Conservation (phyloP, 2,113 vertebrate species). For the Sakesphorus luctuosus region DNA sequence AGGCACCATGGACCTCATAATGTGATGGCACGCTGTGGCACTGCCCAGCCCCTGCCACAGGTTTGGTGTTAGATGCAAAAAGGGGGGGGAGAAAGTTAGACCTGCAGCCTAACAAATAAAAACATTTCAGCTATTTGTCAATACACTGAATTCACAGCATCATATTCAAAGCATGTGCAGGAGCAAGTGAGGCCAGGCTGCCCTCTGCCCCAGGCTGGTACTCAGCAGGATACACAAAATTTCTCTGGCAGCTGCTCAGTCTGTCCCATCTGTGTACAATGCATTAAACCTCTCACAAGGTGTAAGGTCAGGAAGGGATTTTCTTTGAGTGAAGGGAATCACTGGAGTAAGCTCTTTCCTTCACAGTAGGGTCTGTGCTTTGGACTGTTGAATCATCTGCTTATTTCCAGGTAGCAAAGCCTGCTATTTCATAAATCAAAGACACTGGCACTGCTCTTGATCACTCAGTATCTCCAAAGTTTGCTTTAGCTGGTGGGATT, state of each 20-base stretch:
- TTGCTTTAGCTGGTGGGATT: background rate
- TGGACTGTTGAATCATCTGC: background rate
- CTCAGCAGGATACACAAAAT: background rate
- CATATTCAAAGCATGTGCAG: background rate
- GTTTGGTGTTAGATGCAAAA: background rate
- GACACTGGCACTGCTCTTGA: background rate
- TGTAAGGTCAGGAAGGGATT: constrained; percentile 9
- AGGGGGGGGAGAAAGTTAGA: accelerated
- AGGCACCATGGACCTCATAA: background rate
- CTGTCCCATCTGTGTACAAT: background rate
- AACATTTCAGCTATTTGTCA: background rate
- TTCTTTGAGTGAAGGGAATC: constrained; percentile 1
- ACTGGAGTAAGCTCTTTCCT: background rate
- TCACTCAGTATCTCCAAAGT: background rate
- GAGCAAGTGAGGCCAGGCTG: background rate
- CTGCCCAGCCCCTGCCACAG: background rate
- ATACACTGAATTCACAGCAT: background rate
- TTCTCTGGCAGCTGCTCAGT: background rate
- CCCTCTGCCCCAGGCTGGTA: background rate
- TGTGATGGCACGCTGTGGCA: accelerated
- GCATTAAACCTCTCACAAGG: background rate
- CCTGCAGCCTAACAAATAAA: background rate
- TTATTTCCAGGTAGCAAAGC: background rate
- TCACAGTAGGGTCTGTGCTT: background rate
- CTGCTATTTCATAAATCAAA: background rate